Evolutionary conservation across 1,140 invertebrate species (phyloP), one percentile per base, ranked within the genome.

Genomic region (Drosophila pruinosa): DNA sequence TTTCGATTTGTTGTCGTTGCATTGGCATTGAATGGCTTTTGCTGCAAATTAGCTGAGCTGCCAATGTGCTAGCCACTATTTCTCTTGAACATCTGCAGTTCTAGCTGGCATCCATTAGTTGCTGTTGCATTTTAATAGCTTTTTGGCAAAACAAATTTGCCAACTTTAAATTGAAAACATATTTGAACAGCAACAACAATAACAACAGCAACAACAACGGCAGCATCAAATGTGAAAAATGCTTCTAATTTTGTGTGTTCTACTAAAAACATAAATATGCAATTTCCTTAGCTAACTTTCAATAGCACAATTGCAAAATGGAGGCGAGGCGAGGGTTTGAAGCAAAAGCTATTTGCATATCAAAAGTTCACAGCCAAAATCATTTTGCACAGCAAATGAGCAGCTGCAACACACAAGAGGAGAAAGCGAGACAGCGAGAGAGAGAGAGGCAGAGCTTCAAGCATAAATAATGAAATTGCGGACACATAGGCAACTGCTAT

Each of bases 151-250:
- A 75, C 72, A 70, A 76, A 65, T 75, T 63, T 75, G 58, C 43
- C 59, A 86, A 85, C 61, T 86, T 85, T 86, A 86, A 85, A 81
- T 81, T 85, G 69, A 81, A 86, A 81, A 75, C 82, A 86, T 86
- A 86, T 85, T 86, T 86, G 54, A 50, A 61, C 74, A 62, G 75
- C 70, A 74, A 70, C 47, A 58, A 21, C 52, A 47, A 14, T 28
- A 65, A 47, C 57, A 54, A 36, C 3, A 26, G 22, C 14, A 17
- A 15, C 47, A 41, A 53, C 69, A 41, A n/a, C n/a, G n/a, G n/a
- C n/a, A n/a, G n/a, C n/a, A n/a, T n/a, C n/a, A 82, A 58, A 48
- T 59, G 43, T 22, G 47, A 64, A 59, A 57, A 67, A 69, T 65
- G 58, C 72, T 86, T 80, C 68, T 76, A 85, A 85, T 76, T 83